These are phyloP conservation scores for Cyprinodon diabolis DNA, from an alignment of 2,797 vertebrate species.

Conservation along the genomic window DNA sequence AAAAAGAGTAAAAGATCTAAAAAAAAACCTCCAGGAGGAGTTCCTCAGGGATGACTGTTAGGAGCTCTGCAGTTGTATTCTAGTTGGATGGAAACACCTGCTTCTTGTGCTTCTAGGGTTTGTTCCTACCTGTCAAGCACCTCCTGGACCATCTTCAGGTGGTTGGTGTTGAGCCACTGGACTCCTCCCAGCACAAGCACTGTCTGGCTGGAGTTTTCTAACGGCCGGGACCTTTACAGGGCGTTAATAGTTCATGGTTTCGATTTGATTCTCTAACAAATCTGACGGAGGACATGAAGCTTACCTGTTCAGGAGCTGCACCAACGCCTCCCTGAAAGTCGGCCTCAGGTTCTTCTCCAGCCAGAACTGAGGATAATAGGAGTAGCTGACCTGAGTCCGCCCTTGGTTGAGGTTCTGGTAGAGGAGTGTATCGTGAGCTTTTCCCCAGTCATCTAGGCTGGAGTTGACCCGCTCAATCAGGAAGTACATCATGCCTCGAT, in stretches of 20 bases:
- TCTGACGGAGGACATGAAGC: too few species aligned
- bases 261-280: too few species aligned
- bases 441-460: constrained; percentile 91
- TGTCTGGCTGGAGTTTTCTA: constrained; percentile 86
- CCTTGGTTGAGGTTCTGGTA: constrained; percentile 88
- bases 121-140: constrained; percentile 86
- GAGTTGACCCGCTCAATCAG: constrained; percentile 91
- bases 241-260: neutral
- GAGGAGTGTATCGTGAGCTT: constrained; percentile 86
- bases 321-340: constrained; percentile 88
- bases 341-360: constrained; percentile 82
- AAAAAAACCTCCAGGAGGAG: neutral
- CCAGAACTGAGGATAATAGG: constrained; percentile 97
- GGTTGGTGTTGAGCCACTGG: constrained; percentile 93
- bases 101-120: constrained; percentile 6
- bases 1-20: neutral
- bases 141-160: constrained; percentile 88
- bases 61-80: neutral
- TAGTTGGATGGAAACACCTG: too few species aligned
- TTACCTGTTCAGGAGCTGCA: constrained; percentile 90
- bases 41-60: neutral
- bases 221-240: constrained; percentile 86
- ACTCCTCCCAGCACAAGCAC: constrained; percentile 94
- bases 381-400: constrained; percentile 87
- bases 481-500: constrained; percentile 98